Conservation (phyloP, 2,113 vertebrate species). For the Mus pahari region DNA sequence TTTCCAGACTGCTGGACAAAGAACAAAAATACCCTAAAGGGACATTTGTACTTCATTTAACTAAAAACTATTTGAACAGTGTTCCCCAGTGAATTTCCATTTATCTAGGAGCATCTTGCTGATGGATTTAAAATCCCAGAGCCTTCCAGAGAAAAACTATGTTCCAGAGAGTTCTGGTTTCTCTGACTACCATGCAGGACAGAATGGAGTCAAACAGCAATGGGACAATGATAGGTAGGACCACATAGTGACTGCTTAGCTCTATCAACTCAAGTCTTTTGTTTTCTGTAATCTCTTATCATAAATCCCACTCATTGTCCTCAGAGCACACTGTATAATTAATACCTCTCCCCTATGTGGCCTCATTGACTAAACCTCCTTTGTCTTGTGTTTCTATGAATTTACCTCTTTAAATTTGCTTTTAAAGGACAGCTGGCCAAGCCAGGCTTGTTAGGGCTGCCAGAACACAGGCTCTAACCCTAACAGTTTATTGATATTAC, state of each 20-base stretch:
- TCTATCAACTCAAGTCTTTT: not conserved
- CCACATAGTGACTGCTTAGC: not conserved
- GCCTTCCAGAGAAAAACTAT: not conserved
- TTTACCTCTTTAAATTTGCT: not conserved
- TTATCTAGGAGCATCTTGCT: not conserved
- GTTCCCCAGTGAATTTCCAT: not conserved
- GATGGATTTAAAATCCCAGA: not conserved
- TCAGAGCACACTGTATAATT: not conserved
- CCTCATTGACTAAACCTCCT: not conserved
- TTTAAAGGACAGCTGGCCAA: not conserved
- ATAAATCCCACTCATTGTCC: not conserved
- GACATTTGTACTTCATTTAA: not conserved
- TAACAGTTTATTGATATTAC: not conserved
- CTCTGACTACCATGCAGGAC: not conserved
- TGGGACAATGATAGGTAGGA: not conserved
- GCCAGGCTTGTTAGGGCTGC: not conserved
- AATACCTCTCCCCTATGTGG: not conserved
- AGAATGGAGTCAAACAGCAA: not conserved
- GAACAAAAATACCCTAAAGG: not conserved
- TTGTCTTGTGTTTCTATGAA: not conserved
- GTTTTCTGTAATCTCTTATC: not conserved
- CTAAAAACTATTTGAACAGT: not conserved
- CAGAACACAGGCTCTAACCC: not conserved
- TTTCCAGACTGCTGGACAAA: not conserved
- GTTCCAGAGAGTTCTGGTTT: not conserved